Base-by-base conservation (phyloP, 2,113 vertebrate species). In the Podarcis cretensis region DNA sequence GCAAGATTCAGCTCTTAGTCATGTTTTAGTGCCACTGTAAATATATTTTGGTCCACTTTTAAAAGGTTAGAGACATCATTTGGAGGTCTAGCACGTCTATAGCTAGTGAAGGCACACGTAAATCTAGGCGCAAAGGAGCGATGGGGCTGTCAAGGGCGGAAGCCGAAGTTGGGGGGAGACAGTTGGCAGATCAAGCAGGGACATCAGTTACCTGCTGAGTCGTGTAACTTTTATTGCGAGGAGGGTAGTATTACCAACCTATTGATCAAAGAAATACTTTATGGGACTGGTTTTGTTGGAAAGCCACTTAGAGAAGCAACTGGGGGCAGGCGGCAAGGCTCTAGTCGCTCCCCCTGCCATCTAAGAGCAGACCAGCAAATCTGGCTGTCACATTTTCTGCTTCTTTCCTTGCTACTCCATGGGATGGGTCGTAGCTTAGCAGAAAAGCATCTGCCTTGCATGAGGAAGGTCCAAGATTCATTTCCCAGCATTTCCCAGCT, bases 41-140 rank as follows among this genome's bases (percentile, higher is more conserved):
- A 88, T 88, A 88, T 74, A 81, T 75, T 88, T 76, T 82, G 81
- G 81, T 83, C 87, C 71, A 88, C 81, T 83, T 77, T 75, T 76
- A 35, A 88, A 88, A 88, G 87, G 87, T 83, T 77, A 88, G 59
- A 77, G 14, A 37, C 27, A 35, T 88, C 71, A 82, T 77, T 83
- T 66, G 87, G 54, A 83, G 57, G 73, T 23, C 40, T 40, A 77
- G 30, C 59, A 30, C 40, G 66, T 83, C 83, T 88, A 88, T 77
- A 74, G 81, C 81, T 83, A n/a, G 10, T 3, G 14, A 12, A 83
- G 71, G n/a, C 3, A 57, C 37, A 73, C 8, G 37, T 88, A 88
- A 88, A 88, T 88, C 73, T 74, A 21, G 30, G 27, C 13, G 27
- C 40, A n/a, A 37, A 16, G 59, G 32, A 88, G 40, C 69, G 2